Percentiles rank a stretch among this genome's conserved stretches.
These are phyloP conservation scores for Latrodectus geometricus DNA, from an alignment of 1,140 invertebrate species.

Conservation along the genomic window DNA sequence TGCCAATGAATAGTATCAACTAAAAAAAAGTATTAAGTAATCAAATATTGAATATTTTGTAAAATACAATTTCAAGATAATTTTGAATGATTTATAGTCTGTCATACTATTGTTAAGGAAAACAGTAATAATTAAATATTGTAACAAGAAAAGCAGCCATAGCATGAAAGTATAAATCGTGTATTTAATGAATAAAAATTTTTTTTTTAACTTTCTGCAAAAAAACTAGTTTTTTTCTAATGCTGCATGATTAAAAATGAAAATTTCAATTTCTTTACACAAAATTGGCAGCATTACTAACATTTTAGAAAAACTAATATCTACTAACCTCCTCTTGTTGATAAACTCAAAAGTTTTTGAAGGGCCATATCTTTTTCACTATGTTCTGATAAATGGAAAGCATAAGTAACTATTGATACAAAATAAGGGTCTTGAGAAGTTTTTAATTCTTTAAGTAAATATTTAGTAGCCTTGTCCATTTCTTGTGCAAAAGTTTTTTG, in stretches of 20 bases:
- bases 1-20: slow-evolving; percentile 53
- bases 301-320: too few relatives aligned
- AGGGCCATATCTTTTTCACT: slow-evolving; percentile 77
- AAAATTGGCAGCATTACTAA: too few relatives aligned
- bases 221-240: too few relatives aligned
- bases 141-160: background rate
- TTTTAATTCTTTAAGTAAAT: slow-evolving; percentile 80
- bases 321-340: slow-evolving; percentile 71
- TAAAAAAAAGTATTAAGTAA: slow-evolving; percentile 3
- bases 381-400: slow-evolving; percentile 81
- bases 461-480: slow-evolving; percentile 76
- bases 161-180: background rate
- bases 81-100: too few relatives aligned
- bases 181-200: too few relatives aligned
- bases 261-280: too few relatives aligned
- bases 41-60: background rate
- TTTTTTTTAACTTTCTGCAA: too few relatives aligned
- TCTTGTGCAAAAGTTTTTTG: slow-evolving; percentile 77
- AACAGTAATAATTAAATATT: background rate
- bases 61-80: background rate
- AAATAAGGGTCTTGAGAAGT: slow-evolving; percentile 81
- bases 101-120: background rate
- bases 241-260: too few relatives aligned
- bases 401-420: slow-evolving; percentile 81
- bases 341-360: slow-evolving; percentile 76